Conservation (phyloP, 2,888 invertebrate genomes). For the Anoplius nigerrimus region DNA sequence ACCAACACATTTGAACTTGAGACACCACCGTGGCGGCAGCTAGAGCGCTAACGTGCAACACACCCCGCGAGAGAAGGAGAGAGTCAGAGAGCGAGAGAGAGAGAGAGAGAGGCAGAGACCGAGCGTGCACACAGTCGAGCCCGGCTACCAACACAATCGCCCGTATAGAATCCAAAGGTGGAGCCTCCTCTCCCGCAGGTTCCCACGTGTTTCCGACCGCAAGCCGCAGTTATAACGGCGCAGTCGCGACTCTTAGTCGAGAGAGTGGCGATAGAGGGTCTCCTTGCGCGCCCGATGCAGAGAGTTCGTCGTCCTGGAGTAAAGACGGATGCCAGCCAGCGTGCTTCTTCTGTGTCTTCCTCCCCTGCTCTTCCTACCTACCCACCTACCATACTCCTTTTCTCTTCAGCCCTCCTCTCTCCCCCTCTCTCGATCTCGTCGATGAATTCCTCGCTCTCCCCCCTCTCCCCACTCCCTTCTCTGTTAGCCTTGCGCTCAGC, state of each 20-base stretch:
- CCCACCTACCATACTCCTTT: background rate
- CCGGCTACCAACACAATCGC: background rate
- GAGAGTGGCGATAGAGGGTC: too few relatives aligned
- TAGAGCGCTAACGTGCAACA: too few relatives aligned
- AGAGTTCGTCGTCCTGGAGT: conserved; percentile 50
- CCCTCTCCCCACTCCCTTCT: background rate
- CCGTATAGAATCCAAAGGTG: conserved; percentile 23
- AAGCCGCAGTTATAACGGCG: conserved; percentile 62
- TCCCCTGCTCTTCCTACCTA: background rate
- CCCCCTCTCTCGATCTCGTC: background rate
- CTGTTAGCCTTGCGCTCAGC: background rate
- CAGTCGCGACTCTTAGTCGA: conserved; percentile 56
- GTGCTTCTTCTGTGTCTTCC: background rate
- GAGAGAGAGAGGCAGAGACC: background rate
- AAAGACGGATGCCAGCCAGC: conserved; percentile 3
- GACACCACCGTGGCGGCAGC: background rate
- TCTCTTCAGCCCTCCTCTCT: background rate
- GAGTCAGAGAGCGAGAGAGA: too few relatives aligned
- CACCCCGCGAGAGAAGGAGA: background rate
- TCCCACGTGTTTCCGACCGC: conserved; percentile 69
- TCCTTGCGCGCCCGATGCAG: too few relatives aligned
- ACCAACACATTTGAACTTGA: too few relatives aligned
- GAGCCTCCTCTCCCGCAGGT: conserved; percentile 57
- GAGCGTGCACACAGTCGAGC: background rate
- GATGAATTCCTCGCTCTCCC: background rate